Conservation (phyloP, 2,888 invertebrate genomes). For the Ichneumoninae sp. region DNA sequence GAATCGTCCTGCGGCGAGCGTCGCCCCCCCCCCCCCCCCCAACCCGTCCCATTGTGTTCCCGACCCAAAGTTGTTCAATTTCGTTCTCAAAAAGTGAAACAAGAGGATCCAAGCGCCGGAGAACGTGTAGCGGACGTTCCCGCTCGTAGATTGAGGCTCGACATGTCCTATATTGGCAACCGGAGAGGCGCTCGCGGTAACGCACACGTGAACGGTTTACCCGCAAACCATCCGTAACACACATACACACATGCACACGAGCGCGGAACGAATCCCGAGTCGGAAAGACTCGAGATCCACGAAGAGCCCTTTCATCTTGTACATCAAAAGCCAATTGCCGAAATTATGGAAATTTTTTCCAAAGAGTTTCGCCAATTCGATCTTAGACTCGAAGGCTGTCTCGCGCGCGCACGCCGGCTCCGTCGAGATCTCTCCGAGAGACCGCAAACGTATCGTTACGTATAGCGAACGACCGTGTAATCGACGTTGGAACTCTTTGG, state of each 20-base stretch:
- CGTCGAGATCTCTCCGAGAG: background rate
- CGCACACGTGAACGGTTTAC: background rate
- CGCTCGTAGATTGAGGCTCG: conserved; percentile 16
- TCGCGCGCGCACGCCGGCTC: background rate
- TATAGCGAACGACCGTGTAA: conserved; percentile 3
- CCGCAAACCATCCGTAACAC: conserved; percentile 14
- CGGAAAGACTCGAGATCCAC: background rate
- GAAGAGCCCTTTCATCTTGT: conserved; percentile 80
- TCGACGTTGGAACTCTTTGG: conserved; percentile 4
- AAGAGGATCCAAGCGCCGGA: conserved; percentile 14
- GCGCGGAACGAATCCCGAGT: conserved; percentile 27
- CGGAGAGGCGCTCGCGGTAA: conserved; percentile 21
- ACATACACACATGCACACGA: conserved; percentile 1
- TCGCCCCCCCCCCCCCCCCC: background rate
- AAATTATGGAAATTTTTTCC: conserved; percentile 83
- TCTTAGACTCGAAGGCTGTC: background rate
- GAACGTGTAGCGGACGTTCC: conserved; percentile 7
- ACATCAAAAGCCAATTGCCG: conserved; percentile 83
- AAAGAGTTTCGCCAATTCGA: conserved; percentile 70
- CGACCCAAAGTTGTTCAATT: conserved; percentile 69
- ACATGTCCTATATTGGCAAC: conserved; percentile 58
- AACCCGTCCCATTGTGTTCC: conserved; percentile 64
- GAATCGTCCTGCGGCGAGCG: conserved; percentile 43
- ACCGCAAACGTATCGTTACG: conserved; percentile 15
- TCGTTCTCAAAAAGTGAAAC: conserved; percentile 63